phyloP scores from a whole-genome alignment of 2,888 invertebrate species.

The Gnatocerus cornutus region DNA sequence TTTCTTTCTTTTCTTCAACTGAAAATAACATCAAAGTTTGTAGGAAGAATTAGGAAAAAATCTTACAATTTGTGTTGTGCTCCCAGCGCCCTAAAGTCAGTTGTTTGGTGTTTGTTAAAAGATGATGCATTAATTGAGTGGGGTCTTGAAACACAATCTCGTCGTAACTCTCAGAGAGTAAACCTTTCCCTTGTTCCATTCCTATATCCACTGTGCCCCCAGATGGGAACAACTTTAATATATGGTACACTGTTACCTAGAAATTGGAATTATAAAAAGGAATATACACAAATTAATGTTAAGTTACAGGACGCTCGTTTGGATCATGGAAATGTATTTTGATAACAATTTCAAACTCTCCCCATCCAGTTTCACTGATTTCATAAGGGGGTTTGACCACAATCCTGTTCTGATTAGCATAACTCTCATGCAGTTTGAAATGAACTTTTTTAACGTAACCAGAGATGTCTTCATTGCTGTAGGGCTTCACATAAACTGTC shows the following conservation, averaged over 20 bases:
- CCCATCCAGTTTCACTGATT: slow-evolving; percentile 99
- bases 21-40: no score
- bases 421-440: slow-evolving; percentile 98
- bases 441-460: slow-evolving; percentile 95
- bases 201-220: slow-evolving; percentile 77
- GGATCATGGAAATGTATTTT: slow-evolving; percentile 98
- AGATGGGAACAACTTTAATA: slow-evolving; percentile 94
- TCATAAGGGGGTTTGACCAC: slow-evolving; percentile 97
- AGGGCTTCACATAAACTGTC: slow-evolving; percentile 98
- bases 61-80: slow-evolving; percentile 90
- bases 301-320: slow-evolving; percentile 90
- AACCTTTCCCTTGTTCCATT: slow-evolving; percentile 79
- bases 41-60: slow-evolving; percentile 8
- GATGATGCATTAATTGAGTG: slow-evolving; percentile 91
- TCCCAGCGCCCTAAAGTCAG: slow-evolving; percentile 83
- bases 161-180: slow-evolving; percentile 96
- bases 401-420: slow-evolving; percentile 94
- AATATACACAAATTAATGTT: no score
- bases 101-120: slow-evolving; percentile 84
- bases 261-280: slow-evolving; percentile 67
- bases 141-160: slow-evolving; percentile 96
- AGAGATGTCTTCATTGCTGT: slow-evolving; percentile 94
- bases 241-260: slow-evolving; percentile 95
- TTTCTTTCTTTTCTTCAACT: slow-evolving; percentile 94
- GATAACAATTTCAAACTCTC: slow-evolving; percentile 98